Evolutionary conservation across 2,797 vertebrate genomes (phyloP), one percentile per base, ranked within the genome.

Genomic region (Meriones psammophilus): DNA sequence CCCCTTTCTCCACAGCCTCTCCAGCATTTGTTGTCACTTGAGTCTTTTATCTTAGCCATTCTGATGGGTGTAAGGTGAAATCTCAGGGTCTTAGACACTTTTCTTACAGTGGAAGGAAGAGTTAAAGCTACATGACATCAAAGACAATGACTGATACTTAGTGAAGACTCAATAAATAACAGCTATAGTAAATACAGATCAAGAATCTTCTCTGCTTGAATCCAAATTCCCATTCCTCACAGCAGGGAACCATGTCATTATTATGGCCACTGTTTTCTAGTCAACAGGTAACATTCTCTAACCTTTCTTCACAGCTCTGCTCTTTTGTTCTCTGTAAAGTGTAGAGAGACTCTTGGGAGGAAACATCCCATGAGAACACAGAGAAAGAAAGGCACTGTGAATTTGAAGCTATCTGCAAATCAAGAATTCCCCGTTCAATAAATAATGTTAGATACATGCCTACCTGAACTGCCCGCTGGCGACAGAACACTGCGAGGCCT

Each of bases 321-420:
- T 92, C 74, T 83, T 73, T 91, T 69, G 76, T 42, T 22, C 20
- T 17, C 58, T 77, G 28, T 30, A 89, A 79, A n/a, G 8, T 78
- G 69, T 74, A 91, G 95, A 92, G 76, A 69, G 66, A 42, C 42
- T 80, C 71, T 88, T 50, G 50, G 50, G 39, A 46, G 77, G 90
- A 93, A 93, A 91, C 2, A 83, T 60, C n/a, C 14, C 78, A 79
- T 89, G 62, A 80, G 80, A 95, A 92, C 3, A 90, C 14, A 93
- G 3, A 89, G 69, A 89, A 81, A 96, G 78, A 91, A 68, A 56
- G 64, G 83, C 17, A 90, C 39, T 64, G 84, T 54, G 33, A 94
- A 94, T 90, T n/a, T 84, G 69, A 94, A 83, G 46, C 92, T 94
- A 66, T 77, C 76, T 84, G 74, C 58, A 60, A 95, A 95, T 96